Conservation (phyloP, 2,888 invertebrate species). For the Leptinotarsa tumamoca region DNA sequence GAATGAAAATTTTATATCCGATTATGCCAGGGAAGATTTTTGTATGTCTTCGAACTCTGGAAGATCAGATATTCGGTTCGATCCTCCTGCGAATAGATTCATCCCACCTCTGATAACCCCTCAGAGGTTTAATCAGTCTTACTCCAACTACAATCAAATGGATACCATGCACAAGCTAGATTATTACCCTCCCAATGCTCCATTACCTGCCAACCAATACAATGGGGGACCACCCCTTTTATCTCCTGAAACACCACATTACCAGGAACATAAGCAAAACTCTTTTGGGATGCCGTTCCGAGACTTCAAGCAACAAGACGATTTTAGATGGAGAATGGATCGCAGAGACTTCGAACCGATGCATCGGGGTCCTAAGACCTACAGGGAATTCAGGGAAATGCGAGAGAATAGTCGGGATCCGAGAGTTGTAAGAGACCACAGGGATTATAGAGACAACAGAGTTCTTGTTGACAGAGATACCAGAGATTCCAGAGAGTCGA, state of each 20-base stretch:
- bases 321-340: constrained; percentile 40
- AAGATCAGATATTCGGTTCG: constrained; percentile 16
- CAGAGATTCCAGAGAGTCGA: constrained; percentile 32
- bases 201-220: constrained; percentile 35
- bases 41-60: background rate
- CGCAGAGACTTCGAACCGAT: constrained; percentile 37
- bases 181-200: constrained; percentile 39
- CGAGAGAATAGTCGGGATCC: constrained; percentile 48
- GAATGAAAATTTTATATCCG: constrained; percentile 39
- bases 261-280: constrained; percentile 38
- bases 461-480: constrained; percentile 30
- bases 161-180: constrained; percentile 41
- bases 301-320: constrained; percentile 35
- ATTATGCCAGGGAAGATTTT: constrained; percentile 34
- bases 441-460: constrained; percentile 29
- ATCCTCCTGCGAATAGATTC: constrained; percentile 27
- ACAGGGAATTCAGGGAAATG: constrained; percentile 52
- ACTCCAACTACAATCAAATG: constrained; percentile 28
- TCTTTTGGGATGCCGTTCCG: constrained; percentile 33
- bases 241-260: constrained; percentile 42
- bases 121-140: constrained; percentile 31
- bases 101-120: constrained; percentile 7
- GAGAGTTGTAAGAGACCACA: constrained; percentile 30
- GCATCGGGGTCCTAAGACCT: constrained; percentile 51
- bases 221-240: constrained; percentile 39